Conservation (phyloP, 2,113 vertebrate species). For the Raphicerus campestris region DNA sequence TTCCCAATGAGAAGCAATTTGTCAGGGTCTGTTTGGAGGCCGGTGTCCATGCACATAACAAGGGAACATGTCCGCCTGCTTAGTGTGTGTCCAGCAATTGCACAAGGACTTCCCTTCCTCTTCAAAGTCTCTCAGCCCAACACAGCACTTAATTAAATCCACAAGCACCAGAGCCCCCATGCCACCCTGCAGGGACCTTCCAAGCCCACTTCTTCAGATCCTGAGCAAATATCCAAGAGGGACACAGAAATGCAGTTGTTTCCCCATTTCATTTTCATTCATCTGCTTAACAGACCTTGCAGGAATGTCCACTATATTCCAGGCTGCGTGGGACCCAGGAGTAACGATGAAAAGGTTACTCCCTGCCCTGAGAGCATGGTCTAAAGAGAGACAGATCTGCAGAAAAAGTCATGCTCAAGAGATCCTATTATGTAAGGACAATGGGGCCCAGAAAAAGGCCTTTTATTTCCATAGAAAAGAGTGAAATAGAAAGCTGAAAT, state of each 20-base stretch:
- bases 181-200: background rate
- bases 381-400: background rate
- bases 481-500: background rate
- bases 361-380: background rate
- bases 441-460: background rate
- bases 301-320: fast-evolving
- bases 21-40: background rate
- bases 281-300: background rate
- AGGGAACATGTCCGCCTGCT: background rate
- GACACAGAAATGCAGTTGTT: background rate
- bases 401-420: background rate
- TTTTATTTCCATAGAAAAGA: background rate
- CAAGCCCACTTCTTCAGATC: background rate
- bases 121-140: background rate
- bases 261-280: background rate
- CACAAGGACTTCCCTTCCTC: background rate
- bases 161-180: too few relatives aligned
- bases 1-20: background rate
- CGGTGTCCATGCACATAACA: background rate
- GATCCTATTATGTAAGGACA: background rate
- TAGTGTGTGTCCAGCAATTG: background rate
- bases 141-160: background rate
- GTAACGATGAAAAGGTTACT: background rate
- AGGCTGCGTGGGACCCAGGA: background rate
- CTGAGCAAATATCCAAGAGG: background rate